Conservation (phyloP, 1,140 invertebrate genomes). For the Aphaenogaster rudis region DNA sequence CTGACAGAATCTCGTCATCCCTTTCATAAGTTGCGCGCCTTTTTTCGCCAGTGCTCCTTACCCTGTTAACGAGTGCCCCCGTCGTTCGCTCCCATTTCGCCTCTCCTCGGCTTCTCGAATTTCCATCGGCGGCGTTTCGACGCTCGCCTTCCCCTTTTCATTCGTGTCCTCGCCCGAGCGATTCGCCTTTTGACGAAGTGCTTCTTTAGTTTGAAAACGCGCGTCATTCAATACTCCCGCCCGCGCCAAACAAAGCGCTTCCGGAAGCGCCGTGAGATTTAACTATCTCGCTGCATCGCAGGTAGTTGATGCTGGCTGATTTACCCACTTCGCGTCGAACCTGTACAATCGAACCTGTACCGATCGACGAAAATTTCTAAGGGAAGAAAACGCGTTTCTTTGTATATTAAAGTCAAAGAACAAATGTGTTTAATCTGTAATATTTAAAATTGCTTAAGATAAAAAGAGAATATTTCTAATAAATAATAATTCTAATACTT, state of each 20-base stretch:
- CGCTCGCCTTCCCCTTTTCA: constrained; percentile 78
- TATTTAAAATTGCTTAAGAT: neutral
- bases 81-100: constrained; percentile 78
- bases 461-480: neutral
- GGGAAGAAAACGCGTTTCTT: neutral
- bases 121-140: constrained; percentile 74
- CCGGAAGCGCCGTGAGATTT: constrained; percentile 79
- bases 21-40: constrained; percentile 51
- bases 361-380: neutral
- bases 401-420: neutral
- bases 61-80: constrained; percentile 70
- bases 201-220: constrained; percentile 85
- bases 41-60: constrained; percentile 44
- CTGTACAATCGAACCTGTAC: neutral
- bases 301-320: constrained; percentile 70
- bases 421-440: neutral
- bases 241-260: constrained; percentile 81
- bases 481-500: neutral
- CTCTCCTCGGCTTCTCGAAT: constrained; percentile 78
- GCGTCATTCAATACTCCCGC: constrained; percentile 83
- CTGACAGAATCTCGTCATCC: constrained; percentile 38
- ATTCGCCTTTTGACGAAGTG: constrained; percentile 86
- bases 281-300: constrained; percentile 68
- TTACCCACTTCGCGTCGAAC: constrained; percentile 27
- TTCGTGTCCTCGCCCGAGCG: constrained; percentile 77